Evolutionary conservation across 2,113 vertebrate genomes (phyloP).

Genomic region (Ctenodactylus gundi): DNA sequence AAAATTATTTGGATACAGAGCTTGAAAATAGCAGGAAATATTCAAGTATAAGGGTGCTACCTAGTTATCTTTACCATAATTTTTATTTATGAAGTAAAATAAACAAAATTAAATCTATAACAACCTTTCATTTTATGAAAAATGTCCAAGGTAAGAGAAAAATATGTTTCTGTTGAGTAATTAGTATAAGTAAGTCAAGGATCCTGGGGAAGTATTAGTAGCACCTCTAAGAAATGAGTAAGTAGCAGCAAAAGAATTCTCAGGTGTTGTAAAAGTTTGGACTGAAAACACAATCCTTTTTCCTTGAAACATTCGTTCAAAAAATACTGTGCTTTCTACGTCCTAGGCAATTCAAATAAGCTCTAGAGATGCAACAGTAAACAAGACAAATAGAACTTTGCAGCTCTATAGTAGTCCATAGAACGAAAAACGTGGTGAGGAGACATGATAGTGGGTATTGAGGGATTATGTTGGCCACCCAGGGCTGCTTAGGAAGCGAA

Average conservation of each 20-base stretch:
- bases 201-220: neutral
- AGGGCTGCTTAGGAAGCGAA: neutral
- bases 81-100: neutral
- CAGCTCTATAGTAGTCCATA: neutral
- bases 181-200: neutral
- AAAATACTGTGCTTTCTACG: neutral
- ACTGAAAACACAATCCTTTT: neutral
- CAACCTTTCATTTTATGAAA: neutral
- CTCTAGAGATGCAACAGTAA: neutral
- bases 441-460: neutral
- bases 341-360: neutral
- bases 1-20: neutral
- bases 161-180: neutral
- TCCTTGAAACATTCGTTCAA: neutral
- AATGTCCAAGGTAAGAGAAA: neutral
- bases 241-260: neutral
- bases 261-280: neutral
- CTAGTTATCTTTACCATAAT: neutral
- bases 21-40: neutral
- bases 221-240: neutral
- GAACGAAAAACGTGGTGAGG: neutral
- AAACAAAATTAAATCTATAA: neutral
- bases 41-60: neutral
- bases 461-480: neutral
- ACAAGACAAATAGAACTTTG: neutral